A percentile compares a stretch with the other conserved stretches of the same genome.
Evolutionary conservation across 2,113 vertebrate genomes (phyloP).

Genomic region (Fregata magnificens): DNA sequence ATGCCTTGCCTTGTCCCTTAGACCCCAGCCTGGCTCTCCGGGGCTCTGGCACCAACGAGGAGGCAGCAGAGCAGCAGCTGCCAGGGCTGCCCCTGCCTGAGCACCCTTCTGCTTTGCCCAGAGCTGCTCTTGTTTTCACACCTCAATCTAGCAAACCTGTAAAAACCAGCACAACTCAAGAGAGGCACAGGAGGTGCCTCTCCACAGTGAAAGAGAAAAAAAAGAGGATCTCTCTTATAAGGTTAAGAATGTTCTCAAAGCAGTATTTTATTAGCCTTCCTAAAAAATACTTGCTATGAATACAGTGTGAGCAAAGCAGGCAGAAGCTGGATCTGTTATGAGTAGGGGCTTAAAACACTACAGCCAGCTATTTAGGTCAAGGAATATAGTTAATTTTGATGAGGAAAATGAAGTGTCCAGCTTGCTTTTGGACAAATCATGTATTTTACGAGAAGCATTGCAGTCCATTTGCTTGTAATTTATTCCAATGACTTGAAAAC

Average conservation of each 20-base stretch:
- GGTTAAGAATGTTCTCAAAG: background rate
- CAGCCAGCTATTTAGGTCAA: background rate
- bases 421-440: background rate
- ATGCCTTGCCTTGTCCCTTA: rapidly evolving
- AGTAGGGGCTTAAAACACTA: background rate
- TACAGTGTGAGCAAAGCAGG: background rate
- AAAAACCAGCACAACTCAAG: background rate
- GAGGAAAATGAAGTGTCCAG: background rate
- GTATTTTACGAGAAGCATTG: background rate
- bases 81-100: background rate
- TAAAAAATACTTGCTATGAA: background rate
- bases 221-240: background rate
- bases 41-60: background rate
- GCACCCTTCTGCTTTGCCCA: background rate
- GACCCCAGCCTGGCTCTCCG: background rate
- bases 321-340: background rate
- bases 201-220: background rate
- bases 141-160: background rate
- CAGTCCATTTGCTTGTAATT: background rate
- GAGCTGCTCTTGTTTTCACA: background rate
- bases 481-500: background rate
- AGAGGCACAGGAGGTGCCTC: background rate
- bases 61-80: constrained; percentile 1
- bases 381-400: background rate
- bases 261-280: background rate